Base-by-base conservation (phyloP, 1,140 invertebrate genomes). In the Neodiprion fabricii region DNA sequence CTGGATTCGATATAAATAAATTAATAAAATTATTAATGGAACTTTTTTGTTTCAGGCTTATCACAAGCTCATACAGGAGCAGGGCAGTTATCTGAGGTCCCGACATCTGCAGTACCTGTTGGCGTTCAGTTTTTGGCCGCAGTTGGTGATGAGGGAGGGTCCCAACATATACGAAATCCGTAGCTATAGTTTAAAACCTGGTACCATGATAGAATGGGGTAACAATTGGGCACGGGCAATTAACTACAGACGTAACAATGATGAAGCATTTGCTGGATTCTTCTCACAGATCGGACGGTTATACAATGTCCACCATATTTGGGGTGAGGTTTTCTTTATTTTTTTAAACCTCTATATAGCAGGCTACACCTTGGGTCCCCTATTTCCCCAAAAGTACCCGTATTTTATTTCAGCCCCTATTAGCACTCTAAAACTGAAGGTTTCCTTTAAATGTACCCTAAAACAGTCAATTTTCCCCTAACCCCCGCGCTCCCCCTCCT, bases 121-220 rank as follows among this genome's bases (percentile, higher is more conserved):
- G 72, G 93, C 96, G 48, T 96, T 96, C 83, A 96, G 95, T 87
- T 97, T 95, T 83, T 97, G 96, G 96, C 96, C 95, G 0, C 90
- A 91, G 74, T 94, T 96, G 9, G 89, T 92, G 75, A 91, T 92
- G n/a, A 90, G 96, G 74, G 81, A 89, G 9, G 91, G 92, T n/a
- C 90, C 91, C 47, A 95, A 96, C 83, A 95, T 98, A 78, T 99
- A 99, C 84, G 98, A 99, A 90, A 96, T 99, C 81, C 91, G 98
- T 81, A 97, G 95, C 77, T 96, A 96, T 81, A 94, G 95, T 80
- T 89, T 99, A 23, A 97, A 98, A 89, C 97, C 97, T 8, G 93
- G 98, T 47, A 99, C 97, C 1, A 98, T 99, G 96, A 98, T 99
- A 79, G 98, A 99, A 89, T 99, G 98, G 98, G 97, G 97, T 76